Conservation (phyloP, 30 jellyfish, hydroid and myxozoan species). For the Nemopilema nomurai region DNA sequence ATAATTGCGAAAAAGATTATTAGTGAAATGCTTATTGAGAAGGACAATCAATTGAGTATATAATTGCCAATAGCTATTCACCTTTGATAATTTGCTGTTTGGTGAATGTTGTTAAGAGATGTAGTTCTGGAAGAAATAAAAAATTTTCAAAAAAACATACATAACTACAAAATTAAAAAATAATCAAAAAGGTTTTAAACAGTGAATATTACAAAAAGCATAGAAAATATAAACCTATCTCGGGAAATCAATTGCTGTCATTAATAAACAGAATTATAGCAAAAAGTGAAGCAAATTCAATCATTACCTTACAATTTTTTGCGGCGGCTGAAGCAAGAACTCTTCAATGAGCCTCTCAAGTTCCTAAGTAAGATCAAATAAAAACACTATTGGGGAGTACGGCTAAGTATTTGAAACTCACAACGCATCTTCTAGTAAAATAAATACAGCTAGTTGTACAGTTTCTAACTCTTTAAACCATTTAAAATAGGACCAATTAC, state of each 20-base stretch:
- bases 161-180: background rate
- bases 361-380: conserved; percentile 11
- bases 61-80: too few relatives aligned
- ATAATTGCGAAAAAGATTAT: background rate
- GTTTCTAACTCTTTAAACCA: too few relatives aligned
- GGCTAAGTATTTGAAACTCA: background rate
- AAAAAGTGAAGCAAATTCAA: background rate
- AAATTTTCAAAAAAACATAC: background rate
- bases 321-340: conserved; percentile 33
- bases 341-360: conserved; percentile 47
- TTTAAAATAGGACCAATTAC: too few relatives aligned
- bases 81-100: too few relatives aligned
- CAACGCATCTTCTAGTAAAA: too few relatives aligned
- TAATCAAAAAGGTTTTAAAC: background rate
- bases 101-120: background rate
- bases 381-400: background rate
- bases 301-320: conserved; percentile 20
- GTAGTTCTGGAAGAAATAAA: background rate
- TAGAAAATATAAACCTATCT: background rate
- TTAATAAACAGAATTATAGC: too few relatives aligned
- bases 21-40: background rate
- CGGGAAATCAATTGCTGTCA: too few relatives aligned
- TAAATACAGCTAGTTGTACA: too few relatives aligned
- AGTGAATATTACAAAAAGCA: background rate
- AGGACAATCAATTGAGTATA: too few relatives aligned